phyloP scores from a whole-genome alignment of 2,797 vertebrate genomes.

The Phyllotis vaccarum region DNA sequence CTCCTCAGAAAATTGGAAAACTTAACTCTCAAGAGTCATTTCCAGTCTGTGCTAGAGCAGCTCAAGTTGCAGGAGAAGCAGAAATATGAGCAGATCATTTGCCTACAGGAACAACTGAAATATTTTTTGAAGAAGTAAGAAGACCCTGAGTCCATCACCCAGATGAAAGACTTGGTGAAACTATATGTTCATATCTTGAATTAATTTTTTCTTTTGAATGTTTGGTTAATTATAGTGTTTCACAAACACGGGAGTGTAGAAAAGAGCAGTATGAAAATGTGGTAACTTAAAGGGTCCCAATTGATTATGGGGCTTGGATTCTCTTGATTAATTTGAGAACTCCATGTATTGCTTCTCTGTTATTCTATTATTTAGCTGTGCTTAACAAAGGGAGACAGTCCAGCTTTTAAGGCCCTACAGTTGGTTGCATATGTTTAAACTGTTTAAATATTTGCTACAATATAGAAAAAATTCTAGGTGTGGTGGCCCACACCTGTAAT shows the following conservation, averaged over 20 bases:
- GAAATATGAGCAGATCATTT: constrained; percentile 84
- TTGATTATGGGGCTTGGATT: constrained; percentile 16
- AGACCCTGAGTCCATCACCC: not conserved
- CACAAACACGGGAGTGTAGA: not conserved
- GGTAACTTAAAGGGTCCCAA: constrained; percentile 1
- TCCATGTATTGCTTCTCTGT: not conserved
- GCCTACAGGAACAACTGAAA: constrained; percentile 86
- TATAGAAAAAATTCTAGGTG: not conserved
- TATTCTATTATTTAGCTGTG: constrained; percentile 23
- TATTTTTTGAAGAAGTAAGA: constrained; percentile 86
- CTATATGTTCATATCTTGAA: constrained; percentile 15
- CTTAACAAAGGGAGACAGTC: constrained; percentile 28
- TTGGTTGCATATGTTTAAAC: constrained; percentile 31
- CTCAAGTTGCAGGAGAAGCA: constrained; percentile 19
- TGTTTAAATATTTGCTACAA: constrained; percentile 51
- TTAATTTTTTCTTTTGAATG: constrained; percentile 52
- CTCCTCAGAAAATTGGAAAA: constrained; percentile 98
- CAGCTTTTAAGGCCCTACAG: not conserved
- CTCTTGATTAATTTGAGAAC: constrained; percentile 60
- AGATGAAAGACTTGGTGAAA: constrained; percentile 40
- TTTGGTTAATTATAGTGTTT: constrained; percentile 23
- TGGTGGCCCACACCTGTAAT: not conserved
- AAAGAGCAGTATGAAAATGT: not conserved
- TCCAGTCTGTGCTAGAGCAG: not conserved
- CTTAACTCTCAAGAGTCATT: constrained; percentile 90